Base-by-base conservation (phyloP, 2,113 vertebrate genomes). In the Nothobranchius furzeri region DNA sequence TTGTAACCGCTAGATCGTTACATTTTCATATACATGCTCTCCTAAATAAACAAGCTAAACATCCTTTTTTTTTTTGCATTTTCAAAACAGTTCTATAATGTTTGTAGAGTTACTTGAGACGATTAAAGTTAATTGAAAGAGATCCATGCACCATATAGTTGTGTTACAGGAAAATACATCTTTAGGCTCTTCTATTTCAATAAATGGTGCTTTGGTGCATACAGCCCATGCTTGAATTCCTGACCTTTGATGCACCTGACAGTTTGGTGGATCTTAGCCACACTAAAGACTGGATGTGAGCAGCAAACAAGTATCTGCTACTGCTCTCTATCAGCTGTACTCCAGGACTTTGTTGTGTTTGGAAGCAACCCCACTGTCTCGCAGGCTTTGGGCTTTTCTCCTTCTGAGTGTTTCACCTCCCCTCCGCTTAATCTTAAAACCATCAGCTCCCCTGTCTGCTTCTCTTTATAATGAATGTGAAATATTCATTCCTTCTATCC, bases 331-430 rank as follows among this genome's bases (percentile, higher is more conserved):
- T 82, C 70, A 72, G 55, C 50, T 53, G 12, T 14, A 25, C 65
- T 82, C 66, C 76, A 70, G 68, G 56, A 57, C 53, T 70, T 17
- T 87, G 77, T 86, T 87, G 72, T 81, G 66, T 75, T 89, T 87
- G 82, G 80, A 82, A 68, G 60, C 45, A 50, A 12, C 74, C 60
- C 20, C 36, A 40, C 53, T 74, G 54, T n/a, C 53, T 81, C 12
- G 10, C 70, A 80, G 74, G 48, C 75, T 85, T 80, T 75, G 68
- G 49, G 9, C 59, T 75, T 68, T 58, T 78, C 70, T 71, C 68
- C 43, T 17, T 61, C 68, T 64, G 30, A 76, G 63, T 65, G 68
- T 60, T 71, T 71, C 61, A 43, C 64, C 72, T 81, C 77, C 52
- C 56, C 48, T 64, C 50, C 7, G 61, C 64, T 76, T 81, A 74